Evolutionary conservation across 1,140 invertebrate genomes (phyloP), one percentile per base, ranked within the genome.

Genomic region (Heliconius eleuchia): DNA sequence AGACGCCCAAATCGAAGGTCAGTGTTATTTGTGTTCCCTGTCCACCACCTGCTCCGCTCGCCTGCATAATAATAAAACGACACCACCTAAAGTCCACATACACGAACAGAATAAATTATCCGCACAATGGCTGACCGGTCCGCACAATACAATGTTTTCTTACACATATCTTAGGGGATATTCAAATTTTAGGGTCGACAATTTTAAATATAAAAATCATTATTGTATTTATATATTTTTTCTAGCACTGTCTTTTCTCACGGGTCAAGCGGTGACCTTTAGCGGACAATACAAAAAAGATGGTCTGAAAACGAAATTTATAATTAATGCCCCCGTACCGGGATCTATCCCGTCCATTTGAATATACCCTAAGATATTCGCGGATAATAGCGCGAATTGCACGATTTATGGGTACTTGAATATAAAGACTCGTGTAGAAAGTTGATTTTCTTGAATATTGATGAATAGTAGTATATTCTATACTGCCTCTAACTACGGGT

Each of bases 131-230:
- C 76, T 83, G 87, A 86, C 90, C 87, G 85, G 82, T 84, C 83
- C 74, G 74, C 66, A 91, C 88, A 94, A 92, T 87, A 80, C 60
- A 78, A 76, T 93, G 90, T 94, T 94, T 92, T 94, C 91, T 92
- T 92, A 88, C 78, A 60, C 84, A 74, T 84, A 82, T 79, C 79
- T 82, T 81, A 85, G 89, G 90, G 90, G 85, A 92, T 93, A 94
- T 94, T 94, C 92, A 94, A 94, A 94, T 93, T 92, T 92, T 90
- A 90, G 92, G 91, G 92, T 92, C 89, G 88, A 84, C 86, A 85
- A 89, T 88, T 91, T 90, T 87, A 86, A 90, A 91, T 91, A 86
- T 90, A 66, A 79, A 46, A 83, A 87, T 85, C 84, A 90, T 88
- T 86, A 85, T 86, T 89, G 85, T 85, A 37, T 37, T 7, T 1